Percentiles rank a stretch among this genome's conserved stretches.
phyloP scores from a whole-genome alignment of 1,140 invertebrate genomes.

The Drosophila sulfurigaster region DNA sequence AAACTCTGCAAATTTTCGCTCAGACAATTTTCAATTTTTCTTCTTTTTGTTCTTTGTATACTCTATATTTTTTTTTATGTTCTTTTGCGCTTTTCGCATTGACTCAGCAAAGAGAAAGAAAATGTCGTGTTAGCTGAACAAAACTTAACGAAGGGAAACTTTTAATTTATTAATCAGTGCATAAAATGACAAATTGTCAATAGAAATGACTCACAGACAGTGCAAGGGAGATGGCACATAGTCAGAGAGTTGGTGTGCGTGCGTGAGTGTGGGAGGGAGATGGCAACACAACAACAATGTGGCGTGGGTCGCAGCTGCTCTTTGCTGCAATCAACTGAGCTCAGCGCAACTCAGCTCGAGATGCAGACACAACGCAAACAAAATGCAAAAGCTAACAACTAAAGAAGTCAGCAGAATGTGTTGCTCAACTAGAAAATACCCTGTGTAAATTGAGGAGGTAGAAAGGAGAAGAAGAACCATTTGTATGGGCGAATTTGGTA shows the following conservation, averaged over 20 bases:
- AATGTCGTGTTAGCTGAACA: conserved; percentile 4
- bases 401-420: neutral
- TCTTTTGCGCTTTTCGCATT: conserved; percentile 24
- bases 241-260: neutral
- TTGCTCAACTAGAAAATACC: conserved; percentile 1
- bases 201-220: conserved; percentile 21
- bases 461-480: no score
- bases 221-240: neutral
- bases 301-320: conserved; percentile 36
- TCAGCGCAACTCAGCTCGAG: conserved; percentile 43
- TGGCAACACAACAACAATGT: neutral
- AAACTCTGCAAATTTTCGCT: conserved; percentile 37
- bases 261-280: neutral
- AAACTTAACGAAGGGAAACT: conserved; percentile 34
- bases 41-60: neutral
- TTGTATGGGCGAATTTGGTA: no score
- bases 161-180: conserved; percentile 73
- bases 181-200: conserved; percentile 68
- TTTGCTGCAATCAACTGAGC: conserved; percentile 65
- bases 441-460: neutral
- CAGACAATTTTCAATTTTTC: conserved; percentile 25
- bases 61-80: neutral
- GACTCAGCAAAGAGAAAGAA: conserved; percentile 58
- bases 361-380: conserved; percentile 73
- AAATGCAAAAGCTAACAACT: conserved; percentile 69